A percentile compares a stretch with the other conserved stretches of the same genome.
These are phyloP conservation scores for Temnopleurus reevesii DNA, from an alignment of 53 echinoderm and acorn worm genomes.

Conservation along the genomic window DNA sequence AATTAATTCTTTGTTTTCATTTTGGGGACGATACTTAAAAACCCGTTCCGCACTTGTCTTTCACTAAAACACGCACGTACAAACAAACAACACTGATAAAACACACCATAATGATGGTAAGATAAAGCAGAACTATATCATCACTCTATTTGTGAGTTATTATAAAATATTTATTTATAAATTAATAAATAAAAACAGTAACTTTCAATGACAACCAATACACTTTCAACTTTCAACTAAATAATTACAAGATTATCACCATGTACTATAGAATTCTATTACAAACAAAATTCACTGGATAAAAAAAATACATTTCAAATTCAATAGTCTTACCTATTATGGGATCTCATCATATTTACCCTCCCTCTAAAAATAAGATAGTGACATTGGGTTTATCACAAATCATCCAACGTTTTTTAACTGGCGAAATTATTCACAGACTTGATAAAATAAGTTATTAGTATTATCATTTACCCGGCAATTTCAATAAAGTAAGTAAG, in stretches of 20 bases:
- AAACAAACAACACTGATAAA: neutral
- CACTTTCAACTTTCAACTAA: neutral
- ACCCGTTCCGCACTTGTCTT: too few relatives aligned
- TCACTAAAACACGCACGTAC: neutral
- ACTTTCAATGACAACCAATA: neutral
- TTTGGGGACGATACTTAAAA: too few relatives aligned
- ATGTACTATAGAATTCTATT: neutral
- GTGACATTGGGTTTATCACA: neutral
- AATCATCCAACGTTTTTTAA: too few relatives aligned
- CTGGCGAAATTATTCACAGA: too few relatives aligned
- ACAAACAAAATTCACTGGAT: neutral
- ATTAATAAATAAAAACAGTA: constrained; percentile 11
- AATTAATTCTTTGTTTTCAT: too few relatives aligned
- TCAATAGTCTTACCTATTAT: neutral
- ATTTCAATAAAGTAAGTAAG: too few relatives aligned
- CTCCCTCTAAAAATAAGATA: neutral
- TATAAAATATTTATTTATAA: constrained; percentile 26
- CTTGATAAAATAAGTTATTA: too few relatives aligned
- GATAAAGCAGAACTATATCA: neutral
- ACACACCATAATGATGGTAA: neutral
- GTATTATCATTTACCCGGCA: too few relatives aligned
- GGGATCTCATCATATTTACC: neutral
- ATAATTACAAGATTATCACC: too few relatives aligned
- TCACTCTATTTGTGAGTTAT: neutral
- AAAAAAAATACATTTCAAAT: neutral